These are phyloP conservation scores for Monochamus alternatus DNA, from an alignment of 2,888 invertebrate species.

Conservation along the genomic window DNA sequence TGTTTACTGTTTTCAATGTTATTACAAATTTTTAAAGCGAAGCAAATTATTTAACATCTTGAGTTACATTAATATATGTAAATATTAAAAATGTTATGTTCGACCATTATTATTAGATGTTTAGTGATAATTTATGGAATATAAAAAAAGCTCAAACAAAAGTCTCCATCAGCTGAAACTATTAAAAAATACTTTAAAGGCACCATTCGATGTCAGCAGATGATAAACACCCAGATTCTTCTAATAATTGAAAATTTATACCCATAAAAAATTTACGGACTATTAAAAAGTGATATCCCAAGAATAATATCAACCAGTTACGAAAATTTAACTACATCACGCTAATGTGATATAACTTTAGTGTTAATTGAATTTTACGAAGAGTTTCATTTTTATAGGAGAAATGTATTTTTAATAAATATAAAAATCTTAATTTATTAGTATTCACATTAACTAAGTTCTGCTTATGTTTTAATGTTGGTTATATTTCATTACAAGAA, in stretches of 20 bases:
- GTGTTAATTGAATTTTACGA: background rate
- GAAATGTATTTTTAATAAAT: background rate
- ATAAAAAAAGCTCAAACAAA: background rate
- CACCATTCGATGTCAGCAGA: background rate
- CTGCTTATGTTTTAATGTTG: background rate
- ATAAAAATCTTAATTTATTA: background rate
- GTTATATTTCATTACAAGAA: background rate
- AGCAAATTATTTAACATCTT: too few relatives aligned
- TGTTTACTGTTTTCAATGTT: too few relatives aligned
- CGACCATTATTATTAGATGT: too few relatives aligned
- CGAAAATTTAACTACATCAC: background rate
- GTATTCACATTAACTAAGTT: background rate
- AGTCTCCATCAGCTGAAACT: background rate
- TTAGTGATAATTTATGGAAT: too few relatives aligned
- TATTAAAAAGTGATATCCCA: constrained; percentile 16
- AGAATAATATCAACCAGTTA: background rate
- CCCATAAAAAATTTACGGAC: constrained; percentile 25
- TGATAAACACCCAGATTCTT: constrained; percentile 27
- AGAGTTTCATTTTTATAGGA: background rate
- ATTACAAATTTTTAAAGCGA: too few relatives aligned
- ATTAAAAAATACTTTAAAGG: background rate
- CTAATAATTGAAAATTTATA: constrained; percentile 28
- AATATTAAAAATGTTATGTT: too few relatives aligned
- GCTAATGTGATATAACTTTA: background rate
- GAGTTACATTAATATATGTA: too few relatives aligned